Base-by-base conservation (phyloP, 92 coral and sea anemone species). In the Chrysogorgia sp. region DNA sequence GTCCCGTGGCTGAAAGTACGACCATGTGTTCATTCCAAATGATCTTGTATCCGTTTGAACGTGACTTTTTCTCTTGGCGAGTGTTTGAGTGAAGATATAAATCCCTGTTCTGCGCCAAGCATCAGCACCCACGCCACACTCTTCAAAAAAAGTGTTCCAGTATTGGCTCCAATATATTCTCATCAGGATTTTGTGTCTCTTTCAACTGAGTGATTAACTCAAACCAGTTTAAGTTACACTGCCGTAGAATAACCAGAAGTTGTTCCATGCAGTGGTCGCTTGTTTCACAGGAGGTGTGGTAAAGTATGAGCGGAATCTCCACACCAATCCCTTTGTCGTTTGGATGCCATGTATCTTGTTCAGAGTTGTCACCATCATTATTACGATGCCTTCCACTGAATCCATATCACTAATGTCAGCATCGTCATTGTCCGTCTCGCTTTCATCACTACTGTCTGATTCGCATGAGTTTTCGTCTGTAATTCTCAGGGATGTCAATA, bases 91-190 rank as follows among this genome's bases (percentile, higher is more conserved):
- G 43, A 88, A 88, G 2, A 86, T 84, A 6, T 80, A 24, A 2
- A 52, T 71, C 4, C 89, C 86, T 0, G 92, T 81, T 17, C 92
- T 29, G 3, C 89, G 58, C 92, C 92, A 84, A 19, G 79, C 48
- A 7, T 84, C 92, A 33, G 89, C 89, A 3, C 86, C 89, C 2
- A 48, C 88, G 15, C 82, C 82, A 81, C 79, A 49, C 17, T 69
- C 15, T n/a, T 15, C 23, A 1, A 85, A 86, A 37, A 37, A 77
- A 84, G 28, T 77, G 58, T 24, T 76, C 41, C 17, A 77, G 83
- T 6, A 84, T 2, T 40, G 53, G 83, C 23, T 83, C 79, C 26
- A 76, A n/a, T 41, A 37, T 37, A 12, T 37, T 71, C 28, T 71
- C 68, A 48, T 23, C 76, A 55, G 19, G 57, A 60, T 79, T 53